Evolutionary conservation across 2,797 vertebrate species (phyloP).

Genomic region (Hydrophis major): DNA sequence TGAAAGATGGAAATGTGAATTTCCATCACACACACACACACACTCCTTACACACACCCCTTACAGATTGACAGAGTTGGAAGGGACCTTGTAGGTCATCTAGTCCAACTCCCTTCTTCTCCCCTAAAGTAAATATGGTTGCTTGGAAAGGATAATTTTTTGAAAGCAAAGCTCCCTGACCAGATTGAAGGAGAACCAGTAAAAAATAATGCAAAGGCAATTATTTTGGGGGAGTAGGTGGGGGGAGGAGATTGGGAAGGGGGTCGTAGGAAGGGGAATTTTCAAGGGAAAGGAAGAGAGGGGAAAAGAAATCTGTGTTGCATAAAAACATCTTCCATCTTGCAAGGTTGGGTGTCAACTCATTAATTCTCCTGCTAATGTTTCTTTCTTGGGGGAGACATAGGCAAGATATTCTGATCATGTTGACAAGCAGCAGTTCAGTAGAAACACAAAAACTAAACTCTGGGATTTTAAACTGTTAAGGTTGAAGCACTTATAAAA

Average conservation of each 20-base stretch:
- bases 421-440: neutral
- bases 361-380: neutral
- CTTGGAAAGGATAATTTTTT: neutral
- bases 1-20: too few relatives aligned
- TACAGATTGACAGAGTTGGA: too few relatives aligned
- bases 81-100: too few relatives aligned
- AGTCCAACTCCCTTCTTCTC: neutral
- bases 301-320: neutral
- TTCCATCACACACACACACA: too few relatives aligned
- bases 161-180: neutral
- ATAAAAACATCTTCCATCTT: neutral
- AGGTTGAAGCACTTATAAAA: neutral
- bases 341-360: neutral
- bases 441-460: too few relatives aligned
- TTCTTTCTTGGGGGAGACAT: neutral
- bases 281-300: neutral
- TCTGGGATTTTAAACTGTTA: neutral
- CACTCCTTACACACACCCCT: too few relatives aligned
- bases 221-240: too few relatives aligned
- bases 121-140: neutral
- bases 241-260: neutral
- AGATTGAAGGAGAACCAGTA: neutral
- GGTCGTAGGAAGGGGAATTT: neutral
- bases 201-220: neutral
- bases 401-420: neutral